Evolutionary conservation across 1,140 invertebrate species (phyloP).

Genomic region (Cherax destructor): DNA sequence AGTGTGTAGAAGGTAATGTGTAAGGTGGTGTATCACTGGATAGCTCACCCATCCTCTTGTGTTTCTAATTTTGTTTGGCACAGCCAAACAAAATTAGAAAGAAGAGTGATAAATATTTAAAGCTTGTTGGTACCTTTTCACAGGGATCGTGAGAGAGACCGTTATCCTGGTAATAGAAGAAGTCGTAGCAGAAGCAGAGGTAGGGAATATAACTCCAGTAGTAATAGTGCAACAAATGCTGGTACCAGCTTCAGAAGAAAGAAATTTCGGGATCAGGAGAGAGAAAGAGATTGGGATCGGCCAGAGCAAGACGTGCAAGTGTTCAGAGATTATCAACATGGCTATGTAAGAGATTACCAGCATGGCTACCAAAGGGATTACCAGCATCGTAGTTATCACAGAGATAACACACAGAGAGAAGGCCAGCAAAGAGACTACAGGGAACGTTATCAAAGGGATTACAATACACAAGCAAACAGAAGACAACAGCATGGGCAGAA

Average conservation of each 20-base stretch:
- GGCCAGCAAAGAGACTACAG: constrained; percentile 14
- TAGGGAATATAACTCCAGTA: background rate
- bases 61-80: no score
- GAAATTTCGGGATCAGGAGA: constrained; percentile 19
- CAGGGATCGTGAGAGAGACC: constrained; percentile 36
- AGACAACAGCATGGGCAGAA: constrained; percentile 15
- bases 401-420: constrained; percentile 25
- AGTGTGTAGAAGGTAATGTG: no score
- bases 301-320: background rate
- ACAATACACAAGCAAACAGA: background rate
- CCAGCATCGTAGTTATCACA: constrained; percentile 32
- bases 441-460: constrained; percentile 24
- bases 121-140: background rate
- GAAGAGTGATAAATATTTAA: no score
- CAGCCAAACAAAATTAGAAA: no score
- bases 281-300: constrained; percentile 29
- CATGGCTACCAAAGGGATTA: constrained; percentile 48
- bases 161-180: constrained; percentile 25
- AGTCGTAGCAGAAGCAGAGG: constrained; percentile 42
- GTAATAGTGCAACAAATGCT: background rate
- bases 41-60: no score
- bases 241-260: constrained; percentile 30
- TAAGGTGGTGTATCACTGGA: no score
- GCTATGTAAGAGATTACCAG: constrained; percentile 32
- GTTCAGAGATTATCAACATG: constrained; percentile 29